Evolutionary conservation across 2,888 invertebrate species (phyloP), one percentile per base, ranked within the genome.

Genomic region (Lepidochitona cinerea): DNA sequence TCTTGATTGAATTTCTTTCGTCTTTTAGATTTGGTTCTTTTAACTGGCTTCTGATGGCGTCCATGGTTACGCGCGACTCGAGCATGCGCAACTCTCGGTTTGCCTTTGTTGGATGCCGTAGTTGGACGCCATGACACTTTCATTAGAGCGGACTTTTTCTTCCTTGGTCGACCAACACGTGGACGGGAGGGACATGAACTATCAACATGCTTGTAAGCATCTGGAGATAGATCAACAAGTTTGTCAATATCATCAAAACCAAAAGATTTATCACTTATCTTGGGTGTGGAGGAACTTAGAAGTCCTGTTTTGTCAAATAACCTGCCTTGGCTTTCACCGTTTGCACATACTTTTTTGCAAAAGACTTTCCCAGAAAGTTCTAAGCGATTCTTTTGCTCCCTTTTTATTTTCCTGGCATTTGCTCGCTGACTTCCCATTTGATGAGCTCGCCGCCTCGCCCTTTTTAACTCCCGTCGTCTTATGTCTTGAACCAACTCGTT

Each of bases 401-500:
- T 70, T 14, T 75, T 78, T 72, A 64, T 71, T 78, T 69, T 70
- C 74, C 72, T 69, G 74, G 67, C 71, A 76, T 32, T 67, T 41
- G 33, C 35, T 23, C 66, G 66, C 37, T 41, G 68, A 49, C 37
- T 29, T 32, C 26, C 68, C 29, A 14, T 64, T 66, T 65, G 33
- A 26, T 37, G 35, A 41, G 41, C n/a, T 71, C 78, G 69, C 26
- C 79, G 59, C 49, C 77, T 79, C 54, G 79, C 78, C 1, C 81
- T 75, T 68, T 77, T 77, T 32, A 80, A 69, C 26, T 80, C 77
- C 36, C 77, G 73, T 14, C 83, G 77, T 23, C 79, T 76, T 69
- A 85, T 83, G 36, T 86, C 84, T 18, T 80, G 73, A 41, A 77
- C 71, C 26, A 85, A 74, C 37, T 84, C 84, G n/a, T 79, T 76